A percentile compares a stretch with the other conserved stretches of the same genome.
phyloP scores from a whole-genome alignment of 2,888 invertebrate genomes.

The Tenthredo scrophulariae region DNA sequence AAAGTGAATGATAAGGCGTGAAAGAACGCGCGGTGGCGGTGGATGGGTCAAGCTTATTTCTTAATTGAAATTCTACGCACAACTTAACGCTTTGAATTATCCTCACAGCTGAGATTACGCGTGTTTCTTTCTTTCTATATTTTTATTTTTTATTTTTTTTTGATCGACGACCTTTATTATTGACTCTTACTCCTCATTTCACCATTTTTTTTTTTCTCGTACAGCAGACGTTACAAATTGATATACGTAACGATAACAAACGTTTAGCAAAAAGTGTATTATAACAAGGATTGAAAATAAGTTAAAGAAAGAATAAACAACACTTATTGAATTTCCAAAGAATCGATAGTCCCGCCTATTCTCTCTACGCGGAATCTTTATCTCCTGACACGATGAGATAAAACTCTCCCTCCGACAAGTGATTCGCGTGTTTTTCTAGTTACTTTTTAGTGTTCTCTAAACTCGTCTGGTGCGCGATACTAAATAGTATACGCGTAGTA shows the following conservation, averaged over 20 bases:
- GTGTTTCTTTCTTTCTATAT: neutral
- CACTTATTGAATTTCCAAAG: neutral
- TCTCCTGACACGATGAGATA: neutral
- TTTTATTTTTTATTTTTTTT: no score
- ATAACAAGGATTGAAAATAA: no score
- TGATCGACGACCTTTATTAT: no score
- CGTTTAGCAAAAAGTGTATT: no score
- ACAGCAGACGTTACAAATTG: no score
- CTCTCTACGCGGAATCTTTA: neutral
- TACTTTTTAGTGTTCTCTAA: neutral
- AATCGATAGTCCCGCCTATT: neutral
- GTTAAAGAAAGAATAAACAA: neutral
- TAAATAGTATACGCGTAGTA: neutral
- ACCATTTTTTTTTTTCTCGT: no score
- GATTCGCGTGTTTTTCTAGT: neutral
- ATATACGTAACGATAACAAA: no score
- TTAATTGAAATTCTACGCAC: conserved; percentile 14
- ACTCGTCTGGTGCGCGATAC: neutral
- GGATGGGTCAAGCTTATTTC: neutral
- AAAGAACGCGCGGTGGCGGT: neutral
- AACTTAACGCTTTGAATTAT: neutral
- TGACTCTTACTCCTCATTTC: no score
- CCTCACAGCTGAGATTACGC: neutral
- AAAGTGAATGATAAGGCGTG: neutral
- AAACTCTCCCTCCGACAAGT: neutral